These are phyloP conservation scores for Phenganax stokvisi DNA, from an alignment of 92 coral and sea anemone genomes.

Conservation along the genomic window DNA sequence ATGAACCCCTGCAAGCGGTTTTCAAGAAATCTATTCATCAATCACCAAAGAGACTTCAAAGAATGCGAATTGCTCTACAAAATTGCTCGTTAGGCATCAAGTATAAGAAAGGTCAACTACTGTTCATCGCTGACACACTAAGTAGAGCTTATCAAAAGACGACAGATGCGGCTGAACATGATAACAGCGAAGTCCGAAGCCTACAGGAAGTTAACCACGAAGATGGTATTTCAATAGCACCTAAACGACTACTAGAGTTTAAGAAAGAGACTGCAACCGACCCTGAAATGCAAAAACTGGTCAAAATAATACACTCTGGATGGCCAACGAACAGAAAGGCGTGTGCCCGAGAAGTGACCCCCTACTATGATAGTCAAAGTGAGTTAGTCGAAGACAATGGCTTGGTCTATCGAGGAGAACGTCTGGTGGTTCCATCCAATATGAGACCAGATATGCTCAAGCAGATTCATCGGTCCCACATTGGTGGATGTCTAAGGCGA, in stretches of 20 bases:
- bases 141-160: conserved; percentile 43
- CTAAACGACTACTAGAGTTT: conserved; percentile 33
- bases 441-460: conserved; percentile 23
- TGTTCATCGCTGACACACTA: conserved; percentile 46
- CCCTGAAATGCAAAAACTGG: conserved; percentile 38
- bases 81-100: conserved; percentile 36
- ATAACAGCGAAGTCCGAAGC: conserved; percentile 33
- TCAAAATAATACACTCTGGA: conserved; percentile 27
- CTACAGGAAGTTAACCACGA: conserved; percentile 38
- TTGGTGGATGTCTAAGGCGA: conserved; percentile 41
- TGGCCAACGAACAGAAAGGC: conserved; percentile 25
- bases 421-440: conserved; percentile 28
- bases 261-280: conserved; percentile 34
- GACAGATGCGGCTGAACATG: conserved; percentile 40
- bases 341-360: conserved; percentile 31
- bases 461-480: conserved; percentile 36
- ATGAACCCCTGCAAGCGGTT: neutral
- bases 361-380: conserved; percentile 43
- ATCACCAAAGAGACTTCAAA: conserved; percentile 47
- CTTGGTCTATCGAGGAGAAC: conserved; percentile 34
- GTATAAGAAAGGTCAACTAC: conserved; percentile 47
- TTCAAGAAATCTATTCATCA: conserved; percentile 11
- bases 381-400: conserved; percentile 42
- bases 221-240: conserved; percentile 9
- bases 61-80: conserved; percentile 44